Base-by-base conservation (phyloP, 2,797 vertebrate species). In the Onychomys leucogaster region DNA sequence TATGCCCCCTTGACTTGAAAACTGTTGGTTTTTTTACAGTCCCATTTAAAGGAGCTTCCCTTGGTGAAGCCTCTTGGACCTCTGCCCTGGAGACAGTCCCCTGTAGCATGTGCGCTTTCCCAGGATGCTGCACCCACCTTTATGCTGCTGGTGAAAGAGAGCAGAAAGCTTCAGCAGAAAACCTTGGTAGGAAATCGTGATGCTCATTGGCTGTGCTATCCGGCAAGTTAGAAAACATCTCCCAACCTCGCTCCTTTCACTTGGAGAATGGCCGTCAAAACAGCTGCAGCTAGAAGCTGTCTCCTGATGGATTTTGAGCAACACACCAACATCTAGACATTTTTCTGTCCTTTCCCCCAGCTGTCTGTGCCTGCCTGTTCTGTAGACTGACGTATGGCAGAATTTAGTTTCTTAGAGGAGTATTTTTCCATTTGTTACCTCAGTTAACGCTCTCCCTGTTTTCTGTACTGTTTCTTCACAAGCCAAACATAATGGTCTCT, bases 401-500 rank as follows among this genome's bases (percentile, higher is more conserved):
- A 93, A 89, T 46, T 90, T 94, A 43, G n/a, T 41, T 57, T 89
- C 41, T 11, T 75, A 67, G 89, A 86, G 75, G 89, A 21, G 0
- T 87, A 25, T 88, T 95, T 49, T 95, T 37, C 84, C 67, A 81
- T 10, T 92, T 87, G 55, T 49, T 92, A 75, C 67, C 29, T 82
- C 63, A 61, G 12, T 93, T 85, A 71, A 83, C 4, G 43, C 52
- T 91, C 46, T 91, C 84, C 61, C 4, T 67, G n/a, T 23, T 90
- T 93, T 92, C 59, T 95, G 57, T 59, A 61, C 6, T 92, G 71
- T 92, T 94, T 96, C 84, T 91, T 94, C 87, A 93, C 94, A 95
- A 90, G 73, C 41, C 85, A 94, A 25, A 67, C n/a, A 65, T 57
- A 16, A 43, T 43, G 29, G 25, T 37, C 49, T 87, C 34, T 57